Evolutionary conservation across 2,888 invertebrate genomes (phyloP).

Genomic region (Agrotis ipsilon): DNA sequence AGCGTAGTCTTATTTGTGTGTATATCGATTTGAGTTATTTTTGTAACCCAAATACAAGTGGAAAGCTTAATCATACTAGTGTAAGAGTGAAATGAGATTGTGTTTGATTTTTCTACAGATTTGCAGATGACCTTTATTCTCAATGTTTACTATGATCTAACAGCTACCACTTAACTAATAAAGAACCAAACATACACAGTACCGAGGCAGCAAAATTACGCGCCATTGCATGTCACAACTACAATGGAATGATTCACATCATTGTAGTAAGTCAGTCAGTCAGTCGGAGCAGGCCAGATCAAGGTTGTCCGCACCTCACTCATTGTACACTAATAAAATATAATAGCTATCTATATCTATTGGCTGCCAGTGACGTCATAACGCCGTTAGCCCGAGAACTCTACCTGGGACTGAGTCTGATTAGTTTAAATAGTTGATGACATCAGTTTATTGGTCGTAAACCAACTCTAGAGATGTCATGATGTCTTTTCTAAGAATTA

Average conservation of each 20-base stretch:
- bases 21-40: neutral
- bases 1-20: neutral
- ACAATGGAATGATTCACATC: conserved; percentile 58
- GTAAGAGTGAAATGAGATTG: neutral
- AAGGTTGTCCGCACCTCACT: conserved; percentile 47
- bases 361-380: conserved; percentile 51
- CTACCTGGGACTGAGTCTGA: conserved; percentile 35
- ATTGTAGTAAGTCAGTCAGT: conserved; percentile 54
- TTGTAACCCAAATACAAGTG: neutral
- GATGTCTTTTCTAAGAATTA: conserved; percentile 40
- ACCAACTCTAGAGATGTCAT: conserved; percentile 34
- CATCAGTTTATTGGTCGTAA: conserved; percentile 46
- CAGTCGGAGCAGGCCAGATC: conserved; percentile 36
- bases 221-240: conserved; percentile 37
- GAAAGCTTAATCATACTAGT: neutral
- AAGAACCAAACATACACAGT: conserved; percentile 19
- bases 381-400: conserved; percentile 34
- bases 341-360: conserved; percentile 18
- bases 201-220: conserved; percentile 27
- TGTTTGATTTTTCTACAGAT: neutral
- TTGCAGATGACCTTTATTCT: neutral
- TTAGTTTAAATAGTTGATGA: conserved; percentile 47
- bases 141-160: neutral
- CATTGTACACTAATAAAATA: conserved; percentile 55
- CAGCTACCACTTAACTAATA: conserved; percentile 14